These are phyloP conservation scores for Caranx melampygus DNA, from an alignment of 2,113 vertebrate genomes.

Conservation along the genomic window DNA sequence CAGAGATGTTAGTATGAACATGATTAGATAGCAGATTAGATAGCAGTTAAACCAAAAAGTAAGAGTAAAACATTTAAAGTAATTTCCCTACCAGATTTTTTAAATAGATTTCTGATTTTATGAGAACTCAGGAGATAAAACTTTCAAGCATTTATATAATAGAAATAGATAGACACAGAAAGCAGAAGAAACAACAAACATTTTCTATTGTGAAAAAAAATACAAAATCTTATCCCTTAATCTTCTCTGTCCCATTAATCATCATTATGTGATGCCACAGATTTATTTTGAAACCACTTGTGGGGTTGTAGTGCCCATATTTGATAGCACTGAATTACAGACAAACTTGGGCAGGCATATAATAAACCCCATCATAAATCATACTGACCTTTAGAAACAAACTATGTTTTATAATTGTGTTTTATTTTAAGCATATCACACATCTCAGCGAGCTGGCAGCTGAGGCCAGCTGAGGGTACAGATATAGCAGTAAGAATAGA, in stretches of 20 bases:
- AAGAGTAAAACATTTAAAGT: neutral
- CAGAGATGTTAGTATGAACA: neutral
- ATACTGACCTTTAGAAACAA: conserved; percentile 15
- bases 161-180: no score
- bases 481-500: neutral
- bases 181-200: no score
- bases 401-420: conserved; percentile 13
- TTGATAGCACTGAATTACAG: neutral
- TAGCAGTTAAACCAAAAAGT: no score
- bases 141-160: no score
- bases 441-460: neutral
- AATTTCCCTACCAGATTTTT: no score
- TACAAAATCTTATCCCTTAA: neutral
- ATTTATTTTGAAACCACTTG: neutral
- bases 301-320: neutral
- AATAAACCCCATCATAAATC: neutral
- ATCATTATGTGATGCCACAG: neutral
- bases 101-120: no score
- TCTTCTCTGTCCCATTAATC: neutral
- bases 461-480: neutral
- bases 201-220: no score
- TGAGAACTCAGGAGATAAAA: no score
- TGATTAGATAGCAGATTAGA: neutral
- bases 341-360: neutral
- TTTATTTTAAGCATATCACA: no score